Conservation (phyloP, 1,140 invertebrate genomes). For the Dendroctonus ponderosae region DNA sequence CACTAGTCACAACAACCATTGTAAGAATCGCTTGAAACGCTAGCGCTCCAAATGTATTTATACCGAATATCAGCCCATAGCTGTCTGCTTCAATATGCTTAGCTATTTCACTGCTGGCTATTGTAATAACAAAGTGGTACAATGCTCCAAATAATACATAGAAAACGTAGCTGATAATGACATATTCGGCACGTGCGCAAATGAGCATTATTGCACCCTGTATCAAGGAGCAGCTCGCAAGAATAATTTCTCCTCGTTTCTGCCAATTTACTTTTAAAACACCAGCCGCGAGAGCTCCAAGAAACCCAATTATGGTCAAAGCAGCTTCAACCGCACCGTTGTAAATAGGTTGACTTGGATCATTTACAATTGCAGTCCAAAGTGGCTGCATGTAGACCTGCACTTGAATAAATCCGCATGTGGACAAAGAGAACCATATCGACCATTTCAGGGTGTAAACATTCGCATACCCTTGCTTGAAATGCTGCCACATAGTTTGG, state of each 20-base stretch:
- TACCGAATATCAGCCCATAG: slow-evolving; percentile 86
- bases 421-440: slow-evolving; percentile 76
- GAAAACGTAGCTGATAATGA: slow-evolving; percentile 70
- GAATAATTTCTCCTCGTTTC: slow-evolving; percentile 46
- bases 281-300: slow-evolving; percentile 55
- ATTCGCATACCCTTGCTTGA: slow-evolving; percentile 70
- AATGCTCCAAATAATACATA: slow-evolving; percentile 76
- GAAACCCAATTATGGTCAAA: slow-evolving; percentile 69
- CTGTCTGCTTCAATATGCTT: slow-evolving; percentile 74
- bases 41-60: slow-evolving; percentile 82
- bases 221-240: slow-evolving; percentile 55
- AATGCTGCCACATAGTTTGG: slow-evolving; percentile 65
- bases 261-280: slow-evolving; percentile 46
- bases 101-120: slow-evolving; percentile 86
- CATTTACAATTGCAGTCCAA: slow-evolving; percentile 60
- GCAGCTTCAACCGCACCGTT: slow-evolving; percentile 73
- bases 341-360: slow-evolving; percentile 38
- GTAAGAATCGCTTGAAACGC: slow-evolving; percentile 76
- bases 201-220: slow-evolving; percentile 66
- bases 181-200: slow-evolving; percentile 59
- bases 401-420: slow-evolving; percentile 79
- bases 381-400: slow-evolving; percentile 78
- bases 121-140: slow-evolving; percentile 80
- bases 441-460: slow-evolving; percentile 79
- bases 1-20: slow-evolving; percentile 59